Evolutionary conservation across 2,113 vertebrate species (phyloP).

Genomic region (Gambusia holbrooki): DNA sequence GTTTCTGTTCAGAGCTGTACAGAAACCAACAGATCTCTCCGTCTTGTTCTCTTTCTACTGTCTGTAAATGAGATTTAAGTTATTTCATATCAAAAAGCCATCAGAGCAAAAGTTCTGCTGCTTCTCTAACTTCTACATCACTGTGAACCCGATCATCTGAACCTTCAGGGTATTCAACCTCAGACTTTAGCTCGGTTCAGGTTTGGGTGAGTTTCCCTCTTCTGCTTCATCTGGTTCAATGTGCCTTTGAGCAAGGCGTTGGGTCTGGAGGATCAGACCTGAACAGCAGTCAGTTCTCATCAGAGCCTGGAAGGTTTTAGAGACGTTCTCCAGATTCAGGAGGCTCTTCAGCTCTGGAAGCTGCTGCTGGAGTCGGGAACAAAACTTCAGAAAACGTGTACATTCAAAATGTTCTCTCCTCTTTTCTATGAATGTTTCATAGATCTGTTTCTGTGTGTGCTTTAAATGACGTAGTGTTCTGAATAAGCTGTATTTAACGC

Average conservation of each 20-base stretch:
- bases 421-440: conserved; percentile 46
- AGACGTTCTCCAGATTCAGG: background rate
- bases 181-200: too few relatives aligned
- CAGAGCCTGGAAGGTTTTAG: background rate
- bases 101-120: background rate
- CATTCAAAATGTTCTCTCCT: conserved; percentile 10
- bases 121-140: background rate
- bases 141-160: background rate
- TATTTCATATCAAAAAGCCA: background rate
- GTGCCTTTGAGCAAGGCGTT: conserved; percentile 1
- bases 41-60: background rate
- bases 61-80: background rate
- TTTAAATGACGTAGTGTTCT: conserved; percentile 78
- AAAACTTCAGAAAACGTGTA: background rate
- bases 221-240: background rate
- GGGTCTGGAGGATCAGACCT: too few relatives aligned
- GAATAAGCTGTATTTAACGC: conserved; percentile 82
- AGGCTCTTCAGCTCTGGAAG: background rate
- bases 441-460: conserved; percentile 57
- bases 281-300: background rate
- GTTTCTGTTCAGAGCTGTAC: background rate
- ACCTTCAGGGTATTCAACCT: background rate
- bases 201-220: background rate
- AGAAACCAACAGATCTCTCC: background rate
- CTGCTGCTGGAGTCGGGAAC: conserved; percentile 7